These are phyloP conservation scores for Pampus argenteus DNA, from an alignment of 2,797 vertebrate genomes.

Conservation along the genomic window DNA sequence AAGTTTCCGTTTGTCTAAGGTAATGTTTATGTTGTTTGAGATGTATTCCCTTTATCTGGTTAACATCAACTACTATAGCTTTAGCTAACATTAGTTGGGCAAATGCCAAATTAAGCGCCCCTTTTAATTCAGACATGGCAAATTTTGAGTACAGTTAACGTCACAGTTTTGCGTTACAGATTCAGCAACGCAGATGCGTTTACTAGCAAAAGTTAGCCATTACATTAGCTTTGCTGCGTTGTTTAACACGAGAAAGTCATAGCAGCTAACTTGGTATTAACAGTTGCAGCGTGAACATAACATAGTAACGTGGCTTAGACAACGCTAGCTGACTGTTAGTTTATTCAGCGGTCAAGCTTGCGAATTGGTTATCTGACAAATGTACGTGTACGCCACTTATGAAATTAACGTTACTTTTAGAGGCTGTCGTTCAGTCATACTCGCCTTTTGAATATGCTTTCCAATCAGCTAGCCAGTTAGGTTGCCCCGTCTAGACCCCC, in stretches of 20 bases:
- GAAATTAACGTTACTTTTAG: not conserved
- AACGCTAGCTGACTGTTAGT: not conserved
- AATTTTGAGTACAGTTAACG: not conserved
- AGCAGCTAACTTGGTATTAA: conserved; percentile 32
- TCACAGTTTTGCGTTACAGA: not conserved
- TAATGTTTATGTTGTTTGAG: conserved; percentile 3
- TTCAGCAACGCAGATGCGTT: not conserved
- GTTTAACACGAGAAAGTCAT: conserved; percentile 21
- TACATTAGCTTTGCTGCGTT: conserved; percentile 30
- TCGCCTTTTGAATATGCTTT: conserved; percentile 19
- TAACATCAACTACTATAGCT: not conserved
- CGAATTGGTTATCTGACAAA: not conserved
- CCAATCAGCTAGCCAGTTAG: conserved; percentile 43
- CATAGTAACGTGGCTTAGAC: conserved; percentile 21
- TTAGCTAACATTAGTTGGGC: not conserved
- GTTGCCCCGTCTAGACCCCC: conserved; percentile 47
- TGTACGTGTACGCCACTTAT: not conserved
- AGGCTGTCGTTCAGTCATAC: conserved; percentile 7
- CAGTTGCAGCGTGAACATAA: not conserved
- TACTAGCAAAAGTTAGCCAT: conserved; percentile 22
- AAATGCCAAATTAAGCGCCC: not conserved
- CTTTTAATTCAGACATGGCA: not conserved
- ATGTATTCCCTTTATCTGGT: not conserved
- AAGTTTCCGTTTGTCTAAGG: not conserved
- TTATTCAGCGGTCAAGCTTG: not conserved